Evolutionary conservation across 64 coral and sea anemone species (phyloP).

Genomic region (Trachythela sp.): DNA sequence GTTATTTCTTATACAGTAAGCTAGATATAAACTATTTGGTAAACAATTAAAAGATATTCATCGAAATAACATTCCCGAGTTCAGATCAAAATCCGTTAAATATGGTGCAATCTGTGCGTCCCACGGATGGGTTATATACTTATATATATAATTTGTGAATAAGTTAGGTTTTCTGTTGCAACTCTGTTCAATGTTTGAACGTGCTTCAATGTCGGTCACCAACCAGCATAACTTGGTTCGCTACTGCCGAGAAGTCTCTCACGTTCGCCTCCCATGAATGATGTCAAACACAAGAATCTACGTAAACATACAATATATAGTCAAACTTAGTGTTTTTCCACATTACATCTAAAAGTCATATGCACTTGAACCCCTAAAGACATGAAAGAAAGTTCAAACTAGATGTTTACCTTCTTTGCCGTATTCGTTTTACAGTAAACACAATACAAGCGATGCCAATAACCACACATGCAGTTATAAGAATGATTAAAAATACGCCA

Average conservation of each 20-base stretch:
- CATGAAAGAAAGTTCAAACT: background rate
- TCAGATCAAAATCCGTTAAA: no score
- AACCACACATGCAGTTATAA: background rate
- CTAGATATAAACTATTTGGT: no score
- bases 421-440: background rate
- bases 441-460: background rate
- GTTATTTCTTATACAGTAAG: no score
- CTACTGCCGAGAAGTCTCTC: background rate
- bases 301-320: background rate
- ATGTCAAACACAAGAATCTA: background rate
- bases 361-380: no score
- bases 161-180: no score
- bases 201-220: background rate
- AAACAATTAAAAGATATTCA: no score
- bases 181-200: background rate
- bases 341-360: no score
- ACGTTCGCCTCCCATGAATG: background rate
- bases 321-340: no score
- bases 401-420: background rate
- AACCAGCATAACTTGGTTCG: conserved; percentile 14
- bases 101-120: no score
- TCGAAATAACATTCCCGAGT: no score
- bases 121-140: no score
- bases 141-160: no score
- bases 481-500: background rate